Base-by-base conservation (phyloP, 2,888 invertebrate species). In the Lycia hirtaria region DNA sequence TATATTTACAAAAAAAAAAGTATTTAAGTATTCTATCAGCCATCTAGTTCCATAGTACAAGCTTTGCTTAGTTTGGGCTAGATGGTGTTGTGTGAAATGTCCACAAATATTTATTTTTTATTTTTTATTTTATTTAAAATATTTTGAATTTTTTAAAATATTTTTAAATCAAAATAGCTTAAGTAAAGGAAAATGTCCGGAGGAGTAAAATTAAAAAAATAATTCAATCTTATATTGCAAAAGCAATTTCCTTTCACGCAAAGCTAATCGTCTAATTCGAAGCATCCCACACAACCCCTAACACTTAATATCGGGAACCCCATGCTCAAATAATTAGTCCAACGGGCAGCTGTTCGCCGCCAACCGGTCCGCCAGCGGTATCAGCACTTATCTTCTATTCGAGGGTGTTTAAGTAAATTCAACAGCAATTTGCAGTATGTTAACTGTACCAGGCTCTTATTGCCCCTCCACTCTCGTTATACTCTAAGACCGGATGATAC, bases 351-450 rank as follows among this genome's bases (percentile, higher is more conserved):
- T 68, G 68, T 67, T 68, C 64, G 65, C 67, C 64, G 65, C 65
- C 75, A 71, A 70, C 71, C 64, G 69, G 63, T 64, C 67, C 64
- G 65, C 65, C 75, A 71, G 70, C 71, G 65, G 69, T 71, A 76
- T 76, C 74, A 72, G 65, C 68, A 71, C 69, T 75, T 71, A 73
- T 73, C 69, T 69, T 67, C 70, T 63, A 72, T 76, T 71, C 57
- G 67, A 72, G 74, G 64, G 75, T 72, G 72, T 81, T 81, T 82
- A 82, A 86, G 85, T 85, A 83, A 86, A 86, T 85, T 85, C 82
- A 80, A 80, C 79, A 85, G 83, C 81, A 87, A 87, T 88, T 87
- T 81, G 80, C 83, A 85, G 86, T 85, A 83, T 82, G 83, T 86
- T 84, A 85, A 84, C 81, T 79, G 78, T 78, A 80, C 74, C 73